Conservation (phyloP, 2,113 vertebrate genomes). For the Megalops atlanticus region DNA sequence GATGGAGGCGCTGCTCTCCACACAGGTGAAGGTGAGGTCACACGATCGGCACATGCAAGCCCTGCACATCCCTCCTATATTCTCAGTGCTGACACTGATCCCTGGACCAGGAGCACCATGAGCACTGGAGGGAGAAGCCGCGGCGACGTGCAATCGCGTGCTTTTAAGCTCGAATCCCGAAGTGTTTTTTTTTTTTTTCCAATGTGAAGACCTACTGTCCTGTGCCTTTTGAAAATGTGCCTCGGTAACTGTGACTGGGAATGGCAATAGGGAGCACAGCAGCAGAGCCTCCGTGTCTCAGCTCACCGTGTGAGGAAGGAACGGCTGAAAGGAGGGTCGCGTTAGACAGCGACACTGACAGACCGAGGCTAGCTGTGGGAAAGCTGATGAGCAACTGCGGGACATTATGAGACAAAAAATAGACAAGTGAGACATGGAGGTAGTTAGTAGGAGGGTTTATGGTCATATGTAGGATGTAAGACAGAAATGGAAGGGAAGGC, state of each 20-base stretch:
- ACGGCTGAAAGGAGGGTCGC: neutral
- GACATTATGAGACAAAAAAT: constrained; percentile 3
- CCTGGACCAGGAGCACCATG: neutral
- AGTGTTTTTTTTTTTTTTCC: neutral
- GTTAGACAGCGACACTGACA: neutral
- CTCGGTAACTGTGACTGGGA: neutral
- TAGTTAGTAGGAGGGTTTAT: neutral
- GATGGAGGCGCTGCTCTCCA: neutral
- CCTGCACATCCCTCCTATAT: neutral
- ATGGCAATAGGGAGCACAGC: neutral
- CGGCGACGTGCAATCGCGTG: neutral
- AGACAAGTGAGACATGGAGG: neutral
- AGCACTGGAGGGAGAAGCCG: neutral
- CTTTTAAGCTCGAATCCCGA: neutral
- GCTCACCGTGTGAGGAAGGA: neutral
- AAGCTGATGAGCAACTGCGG: constrained; percentile 1
- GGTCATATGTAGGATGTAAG: neutral
- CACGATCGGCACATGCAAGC: no score
- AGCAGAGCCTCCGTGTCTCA: neutral
- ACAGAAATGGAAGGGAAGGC: neutral
- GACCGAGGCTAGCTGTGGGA: constrained; percentile 1
- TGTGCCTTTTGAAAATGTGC: neutral
- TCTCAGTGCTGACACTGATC: neutral
- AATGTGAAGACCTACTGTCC: neutral
- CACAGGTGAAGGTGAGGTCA: neutral